Percentiles rank a stretch among this genome's conserved stretches.
Evolutionary conservation across 2,888 invertebrate genomes (phyloP).

Genomic region (Acleris emargana): DNA sequence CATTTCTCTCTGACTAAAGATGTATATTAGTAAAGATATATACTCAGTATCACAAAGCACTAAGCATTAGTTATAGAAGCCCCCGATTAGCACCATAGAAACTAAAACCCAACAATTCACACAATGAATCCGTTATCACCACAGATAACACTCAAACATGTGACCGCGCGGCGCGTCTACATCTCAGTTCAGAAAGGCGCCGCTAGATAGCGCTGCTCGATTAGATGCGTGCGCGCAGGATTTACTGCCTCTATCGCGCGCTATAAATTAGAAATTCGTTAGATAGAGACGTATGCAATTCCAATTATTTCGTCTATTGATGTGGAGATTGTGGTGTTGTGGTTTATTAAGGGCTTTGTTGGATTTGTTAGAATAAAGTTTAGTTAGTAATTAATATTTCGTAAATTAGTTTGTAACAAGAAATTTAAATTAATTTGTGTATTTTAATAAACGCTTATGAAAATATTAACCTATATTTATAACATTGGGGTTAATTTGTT

Average conservation of each 20-base stretch:
- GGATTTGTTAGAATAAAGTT: background rate
- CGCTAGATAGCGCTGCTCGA: conserved; percentile 76
- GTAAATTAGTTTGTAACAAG: too few species aligned
- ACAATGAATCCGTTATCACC: conserved; percentile 49
- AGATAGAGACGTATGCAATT: conserved; percentile 77
- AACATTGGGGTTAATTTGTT: too few species aligned
- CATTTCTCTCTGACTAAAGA: too few species aligned
- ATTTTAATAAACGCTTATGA: too few species aligned
- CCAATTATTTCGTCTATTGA: conserved; percentile 72
- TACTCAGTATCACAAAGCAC: too few species aligned
- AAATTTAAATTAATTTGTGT: too few species aligned
- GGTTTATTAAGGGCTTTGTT: conserved; percentile 29
- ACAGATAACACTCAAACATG: conserved; percentile 50
- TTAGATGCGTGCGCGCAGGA: conserved; percentile 75
- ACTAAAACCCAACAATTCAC: conserved; percentile 44
- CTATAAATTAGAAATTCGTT: conserved; percentile 83
- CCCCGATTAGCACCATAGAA: background rate
- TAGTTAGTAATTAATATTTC: background rate
- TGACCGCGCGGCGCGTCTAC: conserved; percentile 64
- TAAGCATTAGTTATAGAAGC: conserved; percentile 5
- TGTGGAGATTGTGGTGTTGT: conserved; percentile 37
- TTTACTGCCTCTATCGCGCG: conserved; percentile 76
- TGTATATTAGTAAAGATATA: too few species aligned
- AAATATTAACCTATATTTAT: too few species aligned
- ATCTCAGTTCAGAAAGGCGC: conserved; percentile 77